phyloP scores from a whole-genome alignment of 2,888 invertebrate species.

The Aethes cnicana region DNA sequence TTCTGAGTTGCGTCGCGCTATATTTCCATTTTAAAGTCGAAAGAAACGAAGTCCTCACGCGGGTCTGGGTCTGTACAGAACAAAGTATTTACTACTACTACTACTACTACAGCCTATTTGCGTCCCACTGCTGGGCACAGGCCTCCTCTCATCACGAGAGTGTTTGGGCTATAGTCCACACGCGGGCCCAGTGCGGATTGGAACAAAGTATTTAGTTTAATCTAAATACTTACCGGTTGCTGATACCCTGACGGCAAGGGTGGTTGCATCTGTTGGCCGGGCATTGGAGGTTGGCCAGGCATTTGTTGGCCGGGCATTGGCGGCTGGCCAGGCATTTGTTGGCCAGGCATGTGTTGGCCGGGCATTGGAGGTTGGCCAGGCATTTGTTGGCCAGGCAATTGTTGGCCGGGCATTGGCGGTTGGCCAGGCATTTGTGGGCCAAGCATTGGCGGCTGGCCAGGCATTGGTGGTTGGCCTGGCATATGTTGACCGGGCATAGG shows the following conservation, averaged over 20 bases:
- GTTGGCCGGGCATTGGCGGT: conserved; percentile 26
- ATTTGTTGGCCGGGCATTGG: conserved; percentile 36
- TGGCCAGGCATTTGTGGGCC: conserved; percentile 57
- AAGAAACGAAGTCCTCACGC: too few species aligned
- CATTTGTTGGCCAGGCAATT: conserved; percentile 39
- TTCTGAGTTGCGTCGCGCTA: too few species aligned
- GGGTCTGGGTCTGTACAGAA: too few species aligned
- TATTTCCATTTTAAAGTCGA: too few species aligned
- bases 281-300: conserved; percentile 28
- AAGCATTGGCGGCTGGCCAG: conserved; percentile 42
- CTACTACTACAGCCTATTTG: too few species aligned
- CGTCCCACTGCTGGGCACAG: too few species aligned
- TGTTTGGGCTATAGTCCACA: too few species aligned
- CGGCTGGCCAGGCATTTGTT: conserved; percentile 30
- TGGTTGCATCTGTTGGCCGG: conserved; percentile 36
- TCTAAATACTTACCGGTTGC: conserved; percentile 6
- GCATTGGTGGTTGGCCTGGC: conserved; percentile 28
- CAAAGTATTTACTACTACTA: too few species aligned
- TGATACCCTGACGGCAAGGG: conserved; percentile 41
- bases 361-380: conserved; percentile 37
- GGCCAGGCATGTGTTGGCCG: not conserved
- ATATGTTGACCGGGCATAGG: conserved; percentile 47
- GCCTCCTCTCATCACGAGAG: too few species aligned
- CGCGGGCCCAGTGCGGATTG: too few species aligned
- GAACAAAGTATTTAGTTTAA: not conserved